Percentiles rank a stretch among this genome's conserved stretches.
phyloP scores from a whole-genome alignment of 1,140 invertebrate genomes.

The Sinonovacula constricta region DNA sequence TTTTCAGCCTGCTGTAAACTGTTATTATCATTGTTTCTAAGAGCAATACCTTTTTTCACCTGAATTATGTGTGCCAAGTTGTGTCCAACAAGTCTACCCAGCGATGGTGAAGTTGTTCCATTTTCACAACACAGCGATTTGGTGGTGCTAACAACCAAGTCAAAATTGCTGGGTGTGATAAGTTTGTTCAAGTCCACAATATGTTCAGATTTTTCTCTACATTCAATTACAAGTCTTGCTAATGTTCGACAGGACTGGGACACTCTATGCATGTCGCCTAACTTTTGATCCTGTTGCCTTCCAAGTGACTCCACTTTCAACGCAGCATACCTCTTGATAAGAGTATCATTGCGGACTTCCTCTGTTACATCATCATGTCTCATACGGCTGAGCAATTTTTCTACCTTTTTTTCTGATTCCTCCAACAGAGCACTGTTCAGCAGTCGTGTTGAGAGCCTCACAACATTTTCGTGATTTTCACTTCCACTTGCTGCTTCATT shows the following conservation, averaged over 20 bases:
- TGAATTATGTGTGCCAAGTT: slow-evolving; percentile 5
- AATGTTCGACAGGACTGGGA: slow-evolving; percentile 19
- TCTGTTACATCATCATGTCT: slow-evolving; percentile 5
- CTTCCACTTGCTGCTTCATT: background rate
- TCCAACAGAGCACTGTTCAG: background rate
- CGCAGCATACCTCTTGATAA: slow-evolving; percentile 19
- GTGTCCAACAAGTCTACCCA: slow-evolving; percentile 24
- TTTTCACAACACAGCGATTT: slow-evolving; percentile 6
- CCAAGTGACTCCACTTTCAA: slow-evolving; percentile 26
- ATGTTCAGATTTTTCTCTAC: background rate
- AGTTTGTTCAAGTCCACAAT: background rate
- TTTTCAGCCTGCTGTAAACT: slow-evolving; percentile 6
- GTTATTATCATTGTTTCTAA: slow-evolving; percentile 2
- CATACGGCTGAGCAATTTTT: slow-evolving; percentile 1
- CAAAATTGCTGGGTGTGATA: slow-evolving; percentile 15
- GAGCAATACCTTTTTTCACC: slow-evolving; percentile 14
- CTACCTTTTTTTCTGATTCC: background rate
- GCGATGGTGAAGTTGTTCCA: slow-evolving; percentile 5
- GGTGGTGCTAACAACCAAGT: slow-evolving; percentile 17
- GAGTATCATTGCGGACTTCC: background rate
- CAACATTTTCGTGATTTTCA: no score
- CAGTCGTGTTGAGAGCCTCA: background rate
- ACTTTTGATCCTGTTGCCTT: slow-evolving; percentile 23
- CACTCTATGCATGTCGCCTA: slow-evolving; percentile 24
- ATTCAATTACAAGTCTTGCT: slow-evolving; percentile 20